phyloP scores from a whole-genome alignment of 2,113 vertebrate species.

The Ptilonorhynchus violaceus region DNA sequence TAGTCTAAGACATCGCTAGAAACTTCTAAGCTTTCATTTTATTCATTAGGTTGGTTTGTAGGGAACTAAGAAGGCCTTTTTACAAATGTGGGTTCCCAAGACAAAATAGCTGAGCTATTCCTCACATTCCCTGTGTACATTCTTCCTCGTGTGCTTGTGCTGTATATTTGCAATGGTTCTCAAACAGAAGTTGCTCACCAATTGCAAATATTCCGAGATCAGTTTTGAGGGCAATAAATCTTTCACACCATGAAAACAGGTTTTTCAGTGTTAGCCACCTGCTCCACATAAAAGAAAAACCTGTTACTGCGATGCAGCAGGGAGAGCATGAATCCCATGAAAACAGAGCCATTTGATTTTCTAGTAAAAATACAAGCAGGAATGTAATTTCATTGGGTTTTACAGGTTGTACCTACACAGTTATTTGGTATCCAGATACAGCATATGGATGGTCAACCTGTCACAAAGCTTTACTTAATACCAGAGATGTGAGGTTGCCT shows the following conservation, averaged over 20 bases:
- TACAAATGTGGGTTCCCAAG: background rate
- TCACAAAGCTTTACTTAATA: background rate
- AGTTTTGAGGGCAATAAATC: slow-evolving; percentile 17
- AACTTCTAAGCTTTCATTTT: background rate
- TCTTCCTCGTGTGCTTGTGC: background rate
- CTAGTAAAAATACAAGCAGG: background rate
- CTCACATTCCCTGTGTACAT: background rate
- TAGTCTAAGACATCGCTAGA: background rate
- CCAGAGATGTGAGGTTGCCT: background rate
- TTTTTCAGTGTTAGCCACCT: slow-evolving; percentile 48
- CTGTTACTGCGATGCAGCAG: background rate
- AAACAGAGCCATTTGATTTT: background rate
- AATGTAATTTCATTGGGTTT: background rate
- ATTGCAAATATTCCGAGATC: background rate
- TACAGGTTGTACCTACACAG: background rate
- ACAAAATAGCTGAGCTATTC: background rate
- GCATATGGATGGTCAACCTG: background rate
- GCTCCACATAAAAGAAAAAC: slow-evolving; percentile 45
- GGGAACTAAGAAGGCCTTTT: background rate
- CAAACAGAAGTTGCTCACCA: background rate
- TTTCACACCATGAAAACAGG: background rate
- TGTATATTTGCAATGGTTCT: background rate
- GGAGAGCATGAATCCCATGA: background rate
- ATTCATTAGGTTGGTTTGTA: background rate
- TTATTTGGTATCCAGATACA: background rate